A percentile compares a stretch with the other conserved stretches of the same genome.
phyloP scores from a whole-genome alignment of 1,140 invertebrate genomes.

The Tetranychus urticae region DNA sequence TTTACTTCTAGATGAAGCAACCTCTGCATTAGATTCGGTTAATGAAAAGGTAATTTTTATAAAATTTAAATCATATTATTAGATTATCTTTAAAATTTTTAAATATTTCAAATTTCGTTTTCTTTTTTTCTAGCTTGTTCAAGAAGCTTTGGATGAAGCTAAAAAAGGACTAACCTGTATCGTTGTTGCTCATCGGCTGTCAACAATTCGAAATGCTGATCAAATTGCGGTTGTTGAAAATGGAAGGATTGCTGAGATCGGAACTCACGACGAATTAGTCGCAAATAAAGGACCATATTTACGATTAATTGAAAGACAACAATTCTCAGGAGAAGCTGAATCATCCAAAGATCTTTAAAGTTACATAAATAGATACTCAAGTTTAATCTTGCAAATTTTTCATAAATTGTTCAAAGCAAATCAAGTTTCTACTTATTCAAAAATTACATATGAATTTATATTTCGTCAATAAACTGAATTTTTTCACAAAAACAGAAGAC shows the following conservation, averaged over 20 bases:
- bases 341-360: no score
- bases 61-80: no score
- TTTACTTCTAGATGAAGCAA: constrained; percentile 47
- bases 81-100: no score
- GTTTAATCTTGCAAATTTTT: no score
- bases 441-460: no score
- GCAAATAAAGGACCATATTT: constrained; percentile 42
- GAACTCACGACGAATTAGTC: constrained; percentile 54
- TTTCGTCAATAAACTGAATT: no score
- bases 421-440: no score
- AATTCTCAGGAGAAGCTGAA: neutral
- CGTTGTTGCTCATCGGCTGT: constrained; percentile 49
- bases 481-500: no score
- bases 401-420: no score
- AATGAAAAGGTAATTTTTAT: constrained; percentile 16
- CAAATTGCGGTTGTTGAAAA: constrained; percentile 51
- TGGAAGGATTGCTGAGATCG: constrained; percentile 48
- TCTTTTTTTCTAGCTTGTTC: no score
- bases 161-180: constrained; percentile 65
- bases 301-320: neutral
- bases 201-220: constrained; percentile 43
- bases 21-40: constrained; percentile 26
- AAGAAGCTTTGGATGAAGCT: constrained; percentile 38
- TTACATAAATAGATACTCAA: no score
- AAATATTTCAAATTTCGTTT: no score